Base-by-base conservation (phyloP, 2,888 invertebrate genomes). In the Brenthis hecate region DNA sequence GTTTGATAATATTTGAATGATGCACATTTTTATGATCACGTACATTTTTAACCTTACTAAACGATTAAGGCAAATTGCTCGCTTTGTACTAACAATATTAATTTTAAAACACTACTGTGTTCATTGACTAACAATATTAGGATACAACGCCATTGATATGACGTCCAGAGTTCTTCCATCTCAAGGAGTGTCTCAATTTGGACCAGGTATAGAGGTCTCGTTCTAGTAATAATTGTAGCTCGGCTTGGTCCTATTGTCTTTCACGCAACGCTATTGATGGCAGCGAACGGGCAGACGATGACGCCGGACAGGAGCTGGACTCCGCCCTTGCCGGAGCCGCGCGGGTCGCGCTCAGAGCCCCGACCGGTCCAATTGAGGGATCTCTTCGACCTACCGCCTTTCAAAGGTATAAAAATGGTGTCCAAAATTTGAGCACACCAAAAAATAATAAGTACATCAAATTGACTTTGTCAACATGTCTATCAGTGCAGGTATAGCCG, bases 261-360 rank as follows among this genome's bases (percentile, higher is more conserved):
- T 60, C 32, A 60, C 60, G 50, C 60, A 60, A 60, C 48, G 60
- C 48, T 60, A 60, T 60, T 60, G 50, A 48, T 60, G 60, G 60
- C 60, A 60, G 60, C 50, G 60, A 60, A 60, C 60, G 60, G 13
- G 60, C 60, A 50, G 50, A 28, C 60, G 50, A 58, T 48, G 58
- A 48, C 60, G 28, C 60, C 60, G 60, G 28, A 48, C 32, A 50
- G 60, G 16, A 50, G 60, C 32, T 50, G 48, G 60, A 60, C 60
- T 28, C 60, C 60, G 28, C 60, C 60, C 28, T 32, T 60, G 60
- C 60, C 60, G 32, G 60, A 60, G 50, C 48, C 60, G 60, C 50
- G 60, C 36, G 36, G 36, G 36, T 43, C 36, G 60, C 48, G 60
- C 60, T 32, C 16, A 32, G 60, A 60, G 60, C 32, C 60, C 32